These are phyloP conservation scores for Pungitius pungitius DNA, from an alignment of 2,113 vertebrate species.

Conservation along the genomic window DNA sequence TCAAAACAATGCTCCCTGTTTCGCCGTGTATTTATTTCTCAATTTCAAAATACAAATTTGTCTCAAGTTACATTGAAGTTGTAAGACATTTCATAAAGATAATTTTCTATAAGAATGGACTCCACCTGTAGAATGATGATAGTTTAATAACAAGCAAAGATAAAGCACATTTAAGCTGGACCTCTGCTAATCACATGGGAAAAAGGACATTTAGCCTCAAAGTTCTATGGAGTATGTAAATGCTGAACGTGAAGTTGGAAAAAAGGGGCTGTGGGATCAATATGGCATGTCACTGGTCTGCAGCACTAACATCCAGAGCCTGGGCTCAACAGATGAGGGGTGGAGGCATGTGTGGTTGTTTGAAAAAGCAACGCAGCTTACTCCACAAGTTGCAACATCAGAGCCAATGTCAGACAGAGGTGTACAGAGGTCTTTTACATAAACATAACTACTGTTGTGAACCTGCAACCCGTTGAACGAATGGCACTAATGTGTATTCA, in stretches of 20 bases:
- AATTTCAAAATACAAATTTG: not conserved
- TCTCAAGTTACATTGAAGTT: slow-evolving; percentile 6
- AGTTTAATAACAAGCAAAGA: not conserved
- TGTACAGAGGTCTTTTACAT: slow-evolving; percentile 60
- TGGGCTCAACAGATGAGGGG: slow-evolving; percentile 6
- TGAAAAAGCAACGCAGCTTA: slow-evolving; percentile 1
- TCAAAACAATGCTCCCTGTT: too few species aligned
- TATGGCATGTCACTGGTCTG: slow-evolving; percentile 43
- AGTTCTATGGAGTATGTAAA: not conserved
- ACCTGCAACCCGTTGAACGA: slow-evolving; percentile 38
- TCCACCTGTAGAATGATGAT: not conserved
- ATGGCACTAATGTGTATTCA: slow-evolving; percentile 70
- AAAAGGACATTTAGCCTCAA: slow-evolving; percentile 19
- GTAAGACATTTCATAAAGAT: slow-evolving; percentile 11
- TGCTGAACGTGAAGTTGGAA: slow-evolving; percentile 39
- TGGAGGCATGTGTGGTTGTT: slow-evolving; percentile 1
- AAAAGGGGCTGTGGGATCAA: slow-evolving; percentile 47
- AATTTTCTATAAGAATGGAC: not conserved
- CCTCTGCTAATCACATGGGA: slow-evolving; percentile 25
- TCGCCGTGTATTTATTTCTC: too few species aligned
- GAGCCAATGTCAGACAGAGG: slow-evolving; percentile 67
- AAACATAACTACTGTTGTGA: slow-evolving; percentile 59
- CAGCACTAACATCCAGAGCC: slow-evolving; percentile 35
- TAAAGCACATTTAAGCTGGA: slow-evolving; percentile 26
- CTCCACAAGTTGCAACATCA: slow-evolving; percentile 40